Evolutionary conservation across 53 echinoderm and acorn worm genomes (phyloP).

Genomic region (Mesocentrotus franciscanus): DNA sequence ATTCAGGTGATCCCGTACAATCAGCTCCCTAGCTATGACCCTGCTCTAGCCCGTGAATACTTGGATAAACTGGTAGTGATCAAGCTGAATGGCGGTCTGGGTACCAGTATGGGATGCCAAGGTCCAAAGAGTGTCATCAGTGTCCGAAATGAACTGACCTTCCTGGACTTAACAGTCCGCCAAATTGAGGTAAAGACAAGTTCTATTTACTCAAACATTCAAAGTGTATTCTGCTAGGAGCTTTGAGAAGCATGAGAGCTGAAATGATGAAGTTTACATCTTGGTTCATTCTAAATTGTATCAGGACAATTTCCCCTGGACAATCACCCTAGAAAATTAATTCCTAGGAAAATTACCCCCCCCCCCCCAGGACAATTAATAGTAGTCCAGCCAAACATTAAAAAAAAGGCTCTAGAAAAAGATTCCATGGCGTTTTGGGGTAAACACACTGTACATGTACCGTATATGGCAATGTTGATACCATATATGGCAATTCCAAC

Average conservation of each 20-base stretch:
- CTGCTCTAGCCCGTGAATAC: slow-evolving; percentile 70
- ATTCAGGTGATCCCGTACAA: slow-evolving; percentile 80
- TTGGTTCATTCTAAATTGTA: too few species aligned
- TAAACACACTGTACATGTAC: too few species aligned
- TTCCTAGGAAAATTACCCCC: too few species aligned
- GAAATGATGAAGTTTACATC: neutral
- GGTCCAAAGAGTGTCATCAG: slow-evolving; percentile 98
- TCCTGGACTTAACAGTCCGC: slow-evolving; percentile 91
- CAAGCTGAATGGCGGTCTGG: slow-evolving; percentile 91
- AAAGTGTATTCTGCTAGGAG: neutral
- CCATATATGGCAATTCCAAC: too few species aligned
- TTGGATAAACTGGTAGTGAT: slow-evolving; percentile 95
- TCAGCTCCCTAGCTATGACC: slow-evolving; percentile 65
- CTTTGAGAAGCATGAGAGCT: neutral
- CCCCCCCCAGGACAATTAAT: too few species aligned
- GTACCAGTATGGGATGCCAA: slow-evolving; percentile 97
- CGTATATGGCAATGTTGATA: too few species aligned
- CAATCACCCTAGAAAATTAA: too few species aligned
- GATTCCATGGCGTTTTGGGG: too few species aligned
- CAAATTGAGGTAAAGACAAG: slow-evolving; percentile 87
- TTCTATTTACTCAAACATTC: neutral
- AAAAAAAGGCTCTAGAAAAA: too few species aligned
- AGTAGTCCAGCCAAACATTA: too few species aligned
- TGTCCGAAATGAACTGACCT: slow-evolving; percentile 95
- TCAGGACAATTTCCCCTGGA: too few species aligned